These are phyloP conservation scores for Drosophila triauraria DNA, from an alignment of 1,140 invertebrate genomes.

Conservation along the genomic window DNA sequence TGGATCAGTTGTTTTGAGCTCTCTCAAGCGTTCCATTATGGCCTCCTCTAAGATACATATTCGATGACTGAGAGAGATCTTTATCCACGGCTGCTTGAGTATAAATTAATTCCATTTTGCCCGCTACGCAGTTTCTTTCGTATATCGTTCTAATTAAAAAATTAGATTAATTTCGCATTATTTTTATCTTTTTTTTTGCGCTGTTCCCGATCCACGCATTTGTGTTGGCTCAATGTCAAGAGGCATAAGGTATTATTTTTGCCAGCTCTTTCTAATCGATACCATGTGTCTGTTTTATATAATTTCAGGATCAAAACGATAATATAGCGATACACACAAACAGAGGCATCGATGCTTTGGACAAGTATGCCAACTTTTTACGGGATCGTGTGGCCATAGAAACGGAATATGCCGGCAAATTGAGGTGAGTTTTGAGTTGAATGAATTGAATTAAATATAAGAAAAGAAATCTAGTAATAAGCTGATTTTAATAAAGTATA, in stretches of 20 bases:
- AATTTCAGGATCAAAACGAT: conserved; percentile 98
- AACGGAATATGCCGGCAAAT: conserved; percentile 97
- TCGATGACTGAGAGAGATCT: conserved; percentile 10
- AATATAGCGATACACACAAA: conserved; percentile 97
- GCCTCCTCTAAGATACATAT: conserved; percentile 9
- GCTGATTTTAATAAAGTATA: not conserved
- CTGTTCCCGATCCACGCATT: conserved; percentile 27
- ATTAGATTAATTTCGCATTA: conserved; percentile 49
- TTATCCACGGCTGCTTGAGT: conserved; percentile 8
- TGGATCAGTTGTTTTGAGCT: conserved; percentile 35
- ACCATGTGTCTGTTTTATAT: conserved; percentile 52
- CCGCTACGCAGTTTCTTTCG: conserved; percentile 39
- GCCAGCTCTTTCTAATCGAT: conserved; percentile 48
- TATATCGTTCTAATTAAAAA: conserved; percentile 46
- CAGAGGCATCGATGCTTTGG: conserved; percentile 98
- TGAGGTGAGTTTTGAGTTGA: conserved; percentile 90
- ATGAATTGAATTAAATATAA: not conserved
- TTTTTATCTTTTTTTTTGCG: conserved; percentile 20
- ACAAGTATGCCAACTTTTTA: conserved; percentile 97
- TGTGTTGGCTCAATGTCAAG: conserved; percentile 53
- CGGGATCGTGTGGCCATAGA: conserved; percentile 97
- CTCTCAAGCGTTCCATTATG: conserved; percentile 20
- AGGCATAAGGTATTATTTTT: conserved; percentile 16
- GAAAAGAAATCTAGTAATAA: not conserved
- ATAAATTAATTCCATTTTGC: conserved; percentile 37